These are phyloP conservation scores for Ferrisia virgata DNA, from an alignment of 2,888 invertebrate genomes.

Conservation along the genomic window DNA sequence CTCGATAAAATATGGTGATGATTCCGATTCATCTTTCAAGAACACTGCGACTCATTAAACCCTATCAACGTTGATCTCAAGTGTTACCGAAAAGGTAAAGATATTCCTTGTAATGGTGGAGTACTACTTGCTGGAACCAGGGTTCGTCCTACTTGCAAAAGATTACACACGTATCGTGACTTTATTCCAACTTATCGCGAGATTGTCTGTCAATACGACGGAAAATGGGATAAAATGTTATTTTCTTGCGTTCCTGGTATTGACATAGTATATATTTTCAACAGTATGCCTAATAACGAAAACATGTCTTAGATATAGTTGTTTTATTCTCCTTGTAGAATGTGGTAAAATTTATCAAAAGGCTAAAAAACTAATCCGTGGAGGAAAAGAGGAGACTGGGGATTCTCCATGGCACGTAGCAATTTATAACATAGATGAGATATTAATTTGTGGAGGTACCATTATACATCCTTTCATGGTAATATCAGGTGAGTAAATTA, in stretches of 20 bases:
- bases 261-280: too few species aligned
- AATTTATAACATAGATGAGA: not conserved
- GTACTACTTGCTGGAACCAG: not conserved
- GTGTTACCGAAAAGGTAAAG: not conserved
- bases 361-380: not conserved
- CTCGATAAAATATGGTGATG: too few species aligned
- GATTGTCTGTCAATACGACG: not conserved
- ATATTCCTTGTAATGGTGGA: not conserved
- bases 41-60: not conserved
- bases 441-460: constrained; percentile 25
- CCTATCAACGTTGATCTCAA: not conserved
- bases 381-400: not conserved
- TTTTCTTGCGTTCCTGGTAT: constrained; percentile 34
- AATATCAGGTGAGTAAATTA: constrained; percentile 1
- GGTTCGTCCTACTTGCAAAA: not conserved
- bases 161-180: not conserved
- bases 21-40: not conserved
- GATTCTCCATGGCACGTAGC: constrained; percentile 32
- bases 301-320: not conserved
- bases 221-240: not conserved
- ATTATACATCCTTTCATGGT: not conserved
- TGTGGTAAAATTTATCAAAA: not conserved
- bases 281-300: too few species aligned
- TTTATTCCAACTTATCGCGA: not conserved
- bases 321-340: not conserved